phyloP scores from a whole-genome alignment of 2,113 vertebrate species.

The Anas platyrhynchos region DNA sequence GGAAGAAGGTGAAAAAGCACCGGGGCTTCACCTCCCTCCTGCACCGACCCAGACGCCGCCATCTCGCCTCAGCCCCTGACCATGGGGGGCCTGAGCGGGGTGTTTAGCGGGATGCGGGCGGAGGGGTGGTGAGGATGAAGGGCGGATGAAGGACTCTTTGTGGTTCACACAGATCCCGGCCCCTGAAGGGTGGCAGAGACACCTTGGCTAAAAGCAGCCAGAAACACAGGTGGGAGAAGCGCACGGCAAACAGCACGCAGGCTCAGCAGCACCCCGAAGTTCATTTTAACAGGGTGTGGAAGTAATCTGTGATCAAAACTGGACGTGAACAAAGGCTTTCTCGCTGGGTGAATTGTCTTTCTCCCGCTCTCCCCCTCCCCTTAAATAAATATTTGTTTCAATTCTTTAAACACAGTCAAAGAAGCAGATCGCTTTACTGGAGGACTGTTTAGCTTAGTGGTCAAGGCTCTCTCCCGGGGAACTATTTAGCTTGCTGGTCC shows the following conservation, averaged over 20 bases:
- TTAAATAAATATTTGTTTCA: constrained; percentile 45
- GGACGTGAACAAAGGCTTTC: background rate
- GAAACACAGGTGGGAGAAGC: background rate
- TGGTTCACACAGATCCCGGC: no score
- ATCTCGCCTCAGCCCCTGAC: background rate
- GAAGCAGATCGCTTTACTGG: background rate
- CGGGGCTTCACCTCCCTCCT: background rate
- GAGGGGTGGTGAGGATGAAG: no score
- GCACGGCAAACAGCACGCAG: background rate
- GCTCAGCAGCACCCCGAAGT: background rate
- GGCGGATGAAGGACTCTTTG: no score
- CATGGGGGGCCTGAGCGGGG: background rate
- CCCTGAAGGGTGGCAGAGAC: background rate
- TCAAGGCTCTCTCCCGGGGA: background rate
- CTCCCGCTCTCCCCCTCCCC: background rate
- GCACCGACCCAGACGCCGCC: background rate
- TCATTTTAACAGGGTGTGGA: background rate
- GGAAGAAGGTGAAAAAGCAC: background rate
- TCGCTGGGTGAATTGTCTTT: background rate
- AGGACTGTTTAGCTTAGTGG: background rate
- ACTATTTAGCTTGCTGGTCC: background rate
- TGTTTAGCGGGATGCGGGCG: no score
- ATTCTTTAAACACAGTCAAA: constrained; percentile 25
- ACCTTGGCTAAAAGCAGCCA: no score
- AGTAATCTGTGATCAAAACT: background rate